phyloP scores from a whole-genome alignment of 2,113 vertebrate genomes.

The Oncorhynchus tshawytscha region DNA sequence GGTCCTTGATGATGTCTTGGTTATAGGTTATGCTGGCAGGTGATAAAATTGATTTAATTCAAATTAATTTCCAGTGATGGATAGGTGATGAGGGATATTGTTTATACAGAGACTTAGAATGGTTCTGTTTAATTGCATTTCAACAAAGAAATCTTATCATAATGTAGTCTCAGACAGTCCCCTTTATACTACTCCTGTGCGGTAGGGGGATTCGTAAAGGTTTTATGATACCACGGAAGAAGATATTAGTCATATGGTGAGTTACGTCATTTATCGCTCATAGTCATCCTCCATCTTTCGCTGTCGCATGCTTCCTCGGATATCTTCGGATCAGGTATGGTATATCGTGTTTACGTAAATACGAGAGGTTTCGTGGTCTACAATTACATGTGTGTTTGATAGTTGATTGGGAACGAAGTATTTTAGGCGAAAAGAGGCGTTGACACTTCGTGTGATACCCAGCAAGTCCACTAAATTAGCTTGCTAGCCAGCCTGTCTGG shows the following conservation, averaged over 20 bases:
- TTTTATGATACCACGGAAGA: not conserved
- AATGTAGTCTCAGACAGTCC: not conserved
- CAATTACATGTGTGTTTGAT: not conserved
- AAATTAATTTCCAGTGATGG: too few species aligned
- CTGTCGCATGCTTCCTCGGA: conserved; percentile 58
- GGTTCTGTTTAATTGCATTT: too few species aligned
- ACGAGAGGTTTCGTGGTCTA: not conserved
- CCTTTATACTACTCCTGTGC: not conserved
- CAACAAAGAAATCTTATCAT: not conserved
- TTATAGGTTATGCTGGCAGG: too few species aligned
- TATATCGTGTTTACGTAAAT: not conserved
- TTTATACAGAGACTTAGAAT: too few species aligned
- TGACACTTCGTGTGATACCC: conserved; percentile 7
- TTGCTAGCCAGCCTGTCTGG: not conserved
- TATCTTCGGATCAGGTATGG: conserved; percentile 53
- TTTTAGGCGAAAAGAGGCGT: not conserved
- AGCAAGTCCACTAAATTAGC: conserved; percentile 12
- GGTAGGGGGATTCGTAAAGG: not conserved
- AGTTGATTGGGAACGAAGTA: not conserved
- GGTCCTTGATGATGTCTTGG: too few species aligned
- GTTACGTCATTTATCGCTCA: conserved; percentile 61
- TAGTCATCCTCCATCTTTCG: conserved; percentile 61
- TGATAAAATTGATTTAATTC: too few species aligned
- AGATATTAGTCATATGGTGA: conserved; percentile 23
- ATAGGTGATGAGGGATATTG: too few species aligned